These are phyloP conservation scores for Cottus gobio DNA, from an alignment of 2,113 vertebrate genomes.

Conservation along the genomic window DNA sequence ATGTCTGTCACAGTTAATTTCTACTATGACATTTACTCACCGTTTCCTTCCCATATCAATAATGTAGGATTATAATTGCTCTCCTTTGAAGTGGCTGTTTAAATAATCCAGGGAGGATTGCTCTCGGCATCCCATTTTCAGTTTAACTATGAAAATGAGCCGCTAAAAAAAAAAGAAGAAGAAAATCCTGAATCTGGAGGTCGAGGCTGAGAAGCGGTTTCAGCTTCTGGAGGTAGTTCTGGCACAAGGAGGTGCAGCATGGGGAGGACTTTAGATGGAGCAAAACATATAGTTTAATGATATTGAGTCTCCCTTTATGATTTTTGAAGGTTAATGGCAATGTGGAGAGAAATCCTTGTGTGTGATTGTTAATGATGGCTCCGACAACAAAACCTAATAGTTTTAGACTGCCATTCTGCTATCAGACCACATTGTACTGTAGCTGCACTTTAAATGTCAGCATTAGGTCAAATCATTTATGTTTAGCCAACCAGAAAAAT, in stretches of 20 bases:
- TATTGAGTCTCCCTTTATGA: not conserved
- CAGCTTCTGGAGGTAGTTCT: constrained; percentile 47
- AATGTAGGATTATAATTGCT: constrained; percentile 75
- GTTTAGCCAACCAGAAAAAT: constrained; percentile 28
- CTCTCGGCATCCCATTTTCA: constrained; percentile 66
- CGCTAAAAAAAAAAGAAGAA: constrained; percentile 1
- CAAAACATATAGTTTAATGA: constrained; percentile 11
- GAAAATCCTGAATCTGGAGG: constrained; percentile 42
- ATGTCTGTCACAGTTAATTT: constrained; percentile 32
- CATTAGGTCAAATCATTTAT: constrained; percentile 27
- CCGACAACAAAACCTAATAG: constrained; percentile 5
- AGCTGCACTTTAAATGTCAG: constrained; percentile 39
- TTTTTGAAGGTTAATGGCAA: not conserved
- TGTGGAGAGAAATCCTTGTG: not conserved
- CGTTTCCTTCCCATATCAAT: constrained; percentile 65
- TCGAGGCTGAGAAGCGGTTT: constrained; percentile 39
- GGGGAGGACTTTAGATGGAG: constrained; percentile 10
- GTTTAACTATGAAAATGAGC: constrained; percentile 44
- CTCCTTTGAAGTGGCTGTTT: constrained; percentile 72
- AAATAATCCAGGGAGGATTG: constrained; percentile 73
- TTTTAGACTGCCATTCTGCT: not conserved
- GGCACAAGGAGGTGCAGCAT: constrained; percentile 28
- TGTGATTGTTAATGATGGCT: not conserved
- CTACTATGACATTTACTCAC: constrained; percentile 61
- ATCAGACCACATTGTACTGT: constrained; percentile 2